These are phyloP conservation scores for Megastigmus dorsalis DNA, from an alignment of 2,888 invertebrate genomes.

Conservation along the genomic window DNA sequence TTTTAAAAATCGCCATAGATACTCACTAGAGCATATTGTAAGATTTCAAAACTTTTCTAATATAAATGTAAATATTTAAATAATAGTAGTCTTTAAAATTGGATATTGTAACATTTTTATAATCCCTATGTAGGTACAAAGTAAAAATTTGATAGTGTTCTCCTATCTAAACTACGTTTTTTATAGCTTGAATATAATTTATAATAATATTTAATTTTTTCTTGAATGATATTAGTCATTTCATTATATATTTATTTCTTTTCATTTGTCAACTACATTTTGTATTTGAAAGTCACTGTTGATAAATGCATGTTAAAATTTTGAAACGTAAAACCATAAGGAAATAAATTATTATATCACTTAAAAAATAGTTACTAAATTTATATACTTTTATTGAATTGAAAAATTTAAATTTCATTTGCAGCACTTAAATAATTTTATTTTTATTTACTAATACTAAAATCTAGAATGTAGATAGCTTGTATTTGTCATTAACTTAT, in stretches of 20 bases:
- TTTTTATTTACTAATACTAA: slow-evolving; percentile 57
- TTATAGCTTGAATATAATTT: slow-evolving; percentile 51
- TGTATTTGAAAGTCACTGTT: slow-evolving; percentile 8
- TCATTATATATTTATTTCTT: slow-evolving; percentile 33
- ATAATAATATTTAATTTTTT: slow-evolving; percentile 43
- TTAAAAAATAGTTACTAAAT: slow-evolving; percentile 14
- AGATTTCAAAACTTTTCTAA: slow-evolving; percentile 49
- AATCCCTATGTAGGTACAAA: slow-evolving; percentile 62
- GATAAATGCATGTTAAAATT: not conserved
- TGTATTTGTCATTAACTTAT: slow-evolving; percentile 20
- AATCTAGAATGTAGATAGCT: slow-evolving; percentile 50
- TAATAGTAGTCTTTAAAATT: slow-evolving; percentile 67
- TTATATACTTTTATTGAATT: slow-evolving; percentile 65
- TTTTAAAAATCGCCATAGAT: slow-evolving; percentile 22
- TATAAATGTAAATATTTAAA: slow-evolving; percentile 61
- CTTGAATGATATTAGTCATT: slow-evolving; percentile 39
- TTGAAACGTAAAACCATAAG: slow-evolving; percentile 48
- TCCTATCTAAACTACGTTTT: slow-evolving; percentile 62
- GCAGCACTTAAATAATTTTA: slow-evolving; percentile 55
- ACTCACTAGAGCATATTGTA: slow-evolving; percentile 39
- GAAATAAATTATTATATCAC: slow-evolving; percentile 14
- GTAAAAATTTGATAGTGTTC: slow-evolving; percentile 70
- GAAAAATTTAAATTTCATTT: slow-evolving; percentile 64
- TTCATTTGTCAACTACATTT: slow-evolving; percentile 19
- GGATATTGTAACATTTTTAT: slow-evolving; percentile 65